These are phyloP conservation scores for Lasioglossum vierecki DNA, from an alignment of 2,888 invertebrate species.

Conservation along the genomic window DNA sequence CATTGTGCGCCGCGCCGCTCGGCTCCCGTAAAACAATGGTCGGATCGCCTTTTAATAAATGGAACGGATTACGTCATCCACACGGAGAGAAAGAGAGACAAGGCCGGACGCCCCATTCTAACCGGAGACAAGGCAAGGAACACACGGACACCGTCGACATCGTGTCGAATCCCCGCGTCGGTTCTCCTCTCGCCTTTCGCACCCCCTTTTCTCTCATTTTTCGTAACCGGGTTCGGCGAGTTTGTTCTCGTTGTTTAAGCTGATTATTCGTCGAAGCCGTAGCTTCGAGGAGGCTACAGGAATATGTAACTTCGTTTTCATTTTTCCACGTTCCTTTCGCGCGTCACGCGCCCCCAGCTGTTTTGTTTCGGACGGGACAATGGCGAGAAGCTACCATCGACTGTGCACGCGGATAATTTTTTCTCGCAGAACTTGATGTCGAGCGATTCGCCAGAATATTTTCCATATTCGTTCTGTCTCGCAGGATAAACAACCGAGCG, in stretches of 20 bases:
- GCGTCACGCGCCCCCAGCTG: not conserved
- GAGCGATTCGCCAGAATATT: not conserved
- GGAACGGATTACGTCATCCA: constrained; percentile 77
- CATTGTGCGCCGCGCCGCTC: constrained; percentile 68
- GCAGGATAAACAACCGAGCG: not conserved
- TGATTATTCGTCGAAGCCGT: constrained; percentile 22
- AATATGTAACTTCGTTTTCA: constrained; percentile 20
- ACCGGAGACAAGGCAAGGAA: constrained; percentile 21
- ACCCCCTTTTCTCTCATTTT: not conserved
- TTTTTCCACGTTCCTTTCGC: not conserved
- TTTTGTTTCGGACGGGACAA: not conserved
- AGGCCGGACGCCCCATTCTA: constrained; percentile 32
- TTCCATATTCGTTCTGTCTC: not conserved
- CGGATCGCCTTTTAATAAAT: constrained; percentile 80
- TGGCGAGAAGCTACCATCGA: not conserved
- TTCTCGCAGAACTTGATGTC: not conserved
- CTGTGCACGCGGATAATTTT: not conserved
- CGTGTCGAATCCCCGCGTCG: not conserved
- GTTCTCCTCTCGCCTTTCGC: no score
- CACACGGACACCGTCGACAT: constrained; percentile 7
- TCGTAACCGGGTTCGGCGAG: not conserved
- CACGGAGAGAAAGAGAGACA: not conserved
- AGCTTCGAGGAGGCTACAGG: constrained; percentile 1
- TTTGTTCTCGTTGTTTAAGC: constrained; percentile 26
- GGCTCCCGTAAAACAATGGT: constrained; percentile 75